Base-by-base conservation (phyloP, 2,888 invertebrate genomes). In the Bembecia ichneumoniformis region DNA sequence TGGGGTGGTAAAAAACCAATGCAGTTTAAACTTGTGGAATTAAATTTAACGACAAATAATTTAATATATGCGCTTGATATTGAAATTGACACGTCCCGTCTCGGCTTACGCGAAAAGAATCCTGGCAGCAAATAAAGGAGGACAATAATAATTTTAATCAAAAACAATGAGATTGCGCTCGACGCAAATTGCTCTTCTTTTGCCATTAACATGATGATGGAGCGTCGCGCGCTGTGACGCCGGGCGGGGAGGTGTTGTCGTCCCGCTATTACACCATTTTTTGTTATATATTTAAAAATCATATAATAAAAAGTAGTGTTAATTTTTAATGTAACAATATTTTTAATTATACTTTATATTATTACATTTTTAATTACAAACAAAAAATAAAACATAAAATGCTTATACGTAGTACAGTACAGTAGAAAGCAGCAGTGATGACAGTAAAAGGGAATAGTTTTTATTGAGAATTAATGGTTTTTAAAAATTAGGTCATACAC, bases 101-200 rank as follows among this genome's bases (percentile, higher is more conserved):
- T 62, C 61, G 53, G 51, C 54, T 61, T 56, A 60, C 58, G 57
- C 58, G 57, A 63, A 68, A 53, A 50, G 50, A 53, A 52, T 50
- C 55, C 54, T 57, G 43, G 46, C 49, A 58, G 46, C 49, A 58
- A 62, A 68, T 72, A 72, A 75, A 73, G 66, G 66, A 61, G 67
- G 68, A 74, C 74, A 74, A 80, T 79, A 80, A 82, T 79, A 75
- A 82, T 82, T 82, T 81, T 80, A 82, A 82, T 82, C 82, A 81
- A 75, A 82, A 79, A 77, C 80, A 83, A 81, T 81, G 79, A 77
- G 76, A 77, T 78, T 76, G 76, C 66, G 65, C 76, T 71, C 70
- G 74, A 75, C 71, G 69, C 68, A 77, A 80, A 81, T 79, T 75
- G 74, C 74, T 74, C 75, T 77, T 74, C 74, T 77, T 77, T 72